Evolutionary conservation across 1,140 invertebrate species (phyloP).

Genomic region (Drosophila aff.): DNA sequence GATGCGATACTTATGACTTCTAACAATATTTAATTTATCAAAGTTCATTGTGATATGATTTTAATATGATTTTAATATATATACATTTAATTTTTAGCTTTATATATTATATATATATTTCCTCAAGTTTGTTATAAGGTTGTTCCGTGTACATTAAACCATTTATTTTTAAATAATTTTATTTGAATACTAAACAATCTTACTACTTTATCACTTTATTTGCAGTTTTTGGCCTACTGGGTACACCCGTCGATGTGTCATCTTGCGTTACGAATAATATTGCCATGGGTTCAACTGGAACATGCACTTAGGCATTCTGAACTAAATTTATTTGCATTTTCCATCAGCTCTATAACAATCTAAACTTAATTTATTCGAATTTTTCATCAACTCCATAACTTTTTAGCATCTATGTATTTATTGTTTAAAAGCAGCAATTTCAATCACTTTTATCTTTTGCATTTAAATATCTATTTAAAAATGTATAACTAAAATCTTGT

Average conservation of each 20-base stretch:
- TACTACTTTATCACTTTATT: not conserved
- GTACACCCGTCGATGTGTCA: not conserved
- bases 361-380: not conserved
- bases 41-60: no score
- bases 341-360: not conserved
- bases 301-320: not conserved
- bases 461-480: not conserved
- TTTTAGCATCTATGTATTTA: not conserved
- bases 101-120: no score
- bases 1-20: no score
- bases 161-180: not conserved
- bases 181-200: not conserved
- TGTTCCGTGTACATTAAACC: not conserved
- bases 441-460: not conserved
- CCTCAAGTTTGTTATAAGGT: no score
- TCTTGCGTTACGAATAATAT: conserved; percentile 1
- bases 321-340: not conserved
- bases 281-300: conserved; percentile 13
- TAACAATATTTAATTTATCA: no score
- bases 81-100: no score
- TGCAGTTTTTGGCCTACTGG: conserved; percentile 28
- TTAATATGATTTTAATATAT: no score
- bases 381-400: no score
- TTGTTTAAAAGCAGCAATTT: not conserved
- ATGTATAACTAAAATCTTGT: not conserved